phyloP scores from a whole-genome alignment of 2,113 vertebrate species.

The Bubo blakistoni region DNA sequence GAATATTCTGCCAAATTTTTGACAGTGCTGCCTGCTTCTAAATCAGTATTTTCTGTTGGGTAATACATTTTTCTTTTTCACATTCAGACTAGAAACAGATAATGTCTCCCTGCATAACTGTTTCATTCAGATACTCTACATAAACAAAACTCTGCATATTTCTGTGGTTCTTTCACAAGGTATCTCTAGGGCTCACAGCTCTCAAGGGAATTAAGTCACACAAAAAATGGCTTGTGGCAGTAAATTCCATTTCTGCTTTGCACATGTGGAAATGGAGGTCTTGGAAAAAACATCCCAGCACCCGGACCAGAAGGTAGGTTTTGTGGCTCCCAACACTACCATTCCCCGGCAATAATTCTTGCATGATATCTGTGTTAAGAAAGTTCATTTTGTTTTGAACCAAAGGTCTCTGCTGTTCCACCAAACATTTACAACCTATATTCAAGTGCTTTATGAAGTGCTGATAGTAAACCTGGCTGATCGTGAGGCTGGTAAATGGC shows the following conservation, averaged over 20 bases:
- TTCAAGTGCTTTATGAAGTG: not conserved
- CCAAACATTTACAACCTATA: not conserved
- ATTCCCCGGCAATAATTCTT: not conserved
- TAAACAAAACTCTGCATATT: not conserved
- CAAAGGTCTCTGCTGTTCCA: not conserved
- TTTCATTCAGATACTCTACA: not conserved
- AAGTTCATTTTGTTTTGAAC: not conserved
- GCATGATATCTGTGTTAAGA: not conserved
- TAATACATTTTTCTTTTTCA: not conserved
- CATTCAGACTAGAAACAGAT: not conserved
- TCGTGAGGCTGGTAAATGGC: not conserved
- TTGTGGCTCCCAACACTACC: not conserved
- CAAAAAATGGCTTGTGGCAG: not conserved
- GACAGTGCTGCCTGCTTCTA: not conserved
- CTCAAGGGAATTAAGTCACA: not conserved
- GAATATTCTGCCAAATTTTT: not conserved
- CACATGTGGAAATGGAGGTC: not conserved
- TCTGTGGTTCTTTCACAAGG: not conserved
- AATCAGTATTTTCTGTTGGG: not conserved
- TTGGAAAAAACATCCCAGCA: not conserved
- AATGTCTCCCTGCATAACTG: not conserved
- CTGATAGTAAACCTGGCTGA: not conserved
- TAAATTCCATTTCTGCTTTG: not conserved
- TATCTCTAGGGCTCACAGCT: not conserved
- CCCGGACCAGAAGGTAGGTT: not conserved